These are phyloP conservation scores for Clarias laeviceps DNA, from an alignment of 2,797 vertebrate genomes.

Conservation along the genomic window DNA sequence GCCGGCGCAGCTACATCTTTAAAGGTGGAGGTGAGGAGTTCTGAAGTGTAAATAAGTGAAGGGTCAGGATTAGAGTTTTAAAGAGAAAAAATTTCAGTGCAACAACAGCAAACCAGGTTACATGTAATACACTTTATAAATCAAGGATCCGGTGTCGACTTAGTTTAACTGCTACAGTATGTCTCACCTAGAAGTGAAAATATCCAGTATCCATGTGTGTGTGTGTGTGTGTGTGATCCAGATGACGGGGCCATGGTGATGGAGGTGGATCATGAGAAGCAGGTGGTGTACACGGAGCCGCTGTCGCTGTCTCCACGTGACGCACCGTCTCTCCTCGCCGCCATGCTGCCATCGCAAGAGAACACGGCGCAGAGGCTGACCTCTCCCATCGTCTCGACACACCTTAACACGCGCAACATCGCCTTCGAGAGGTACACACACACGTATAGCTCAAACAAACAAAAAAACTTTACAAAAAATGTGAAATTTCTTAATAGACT, in stretches of 20 bases:
- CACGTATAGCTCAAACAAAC: background rate
- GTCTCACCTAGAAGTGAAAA: background rate
- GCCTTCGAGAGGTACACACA: conserved; percentile 87
- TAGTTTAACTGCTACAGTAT: background rate
- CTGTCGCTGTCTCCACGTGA: conserved; percentile 85
- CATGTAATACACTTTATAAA: background rate
- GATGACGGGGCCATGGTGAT: conserved; percentile 88
- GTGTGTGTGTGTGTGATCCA: conserved; percentile 56
- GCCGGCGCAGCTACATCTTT: conserved; percentile 94
- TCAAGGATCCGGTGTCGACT: background rate
- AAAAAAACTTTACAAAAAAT: no score
- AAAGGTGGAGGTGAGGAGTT: conserved; percentile 85
- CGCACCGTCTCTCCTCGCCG: conserved; percentile 85
- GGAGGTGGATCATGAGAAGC: conserved; percentile 97
- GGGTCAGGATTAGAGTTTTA: background rate
- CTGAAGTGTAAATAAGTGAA: background rate
- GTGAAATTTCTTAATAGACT: no score
- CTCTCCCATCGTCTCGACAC: conserved; percentile 91
- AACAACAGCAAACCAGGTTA: background rate
- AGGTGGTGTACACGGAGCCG: conserved; percentile 92
- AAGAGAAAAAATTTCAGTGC: background rate
- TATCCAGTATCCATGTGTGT: background rate
- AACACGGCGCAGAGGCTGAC: conserved; percentile 91
- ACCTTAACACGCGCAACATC: conserved; percentile 93
- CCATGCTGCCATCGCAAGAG: conserved; percentile 92